A percentile compares a stretch with the other conserved stretches of the same genome.
Evolutionary conservation across 2,888 invertebrate genomes (phyloP).

Genomic region (Chaitophorus viminalis): DNA sequence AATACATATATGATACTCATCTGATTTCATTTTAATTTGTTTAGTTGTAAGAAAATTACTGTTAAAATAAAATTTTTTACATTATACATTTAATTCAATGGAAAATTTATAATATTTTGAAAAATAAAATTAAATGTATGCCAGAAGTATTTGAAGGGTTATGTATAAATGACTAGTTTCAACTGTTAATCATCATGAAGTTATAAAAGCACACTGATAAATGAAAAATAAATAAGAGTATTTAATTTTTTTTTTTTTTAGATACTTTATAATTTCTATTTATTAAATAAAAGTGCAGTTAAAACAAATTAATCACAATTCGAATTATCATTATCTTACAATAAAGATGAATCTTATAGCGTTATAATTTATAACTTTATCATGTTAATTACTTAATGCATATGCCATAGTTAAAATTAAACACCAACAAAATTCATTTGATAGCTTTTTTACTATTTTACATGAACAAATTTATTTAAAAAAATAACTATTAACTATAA

Average conservation of each 20-base stretch:
- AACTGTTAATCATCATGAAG: too few relatives aligned
- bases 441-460: neutral
- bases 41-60: neutral
- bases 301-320: neutral
- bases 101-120: too few relatives aligned
- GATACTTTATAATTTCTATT: too few relatives aligned
- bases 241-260: too few relatives aligned
- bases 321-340: neutral
- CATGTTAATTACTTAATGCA: neutral
- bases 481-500: neutral
- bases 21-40: neutral
- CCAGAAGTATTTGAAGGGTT: too few relatives aligned
- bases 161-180: too few relatives aligned
- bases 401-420: neutral
- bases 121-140: too few relatives aligned
- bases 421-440: too few relatives aligned
- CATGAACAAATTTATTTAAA: neutral
- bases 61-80: neutral
- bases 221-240: too few relatives aligned
- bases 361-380: neutral
- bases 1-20: neutral
- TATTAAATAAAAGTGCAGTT: too few relatives aligned
- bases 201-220: too few relatives aligned
- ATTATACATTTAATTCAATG: neutral
- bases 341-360: neutral